Conservation (phyloP, 1,140 invertebrate species). For the Drosophila miranda region DNA sequence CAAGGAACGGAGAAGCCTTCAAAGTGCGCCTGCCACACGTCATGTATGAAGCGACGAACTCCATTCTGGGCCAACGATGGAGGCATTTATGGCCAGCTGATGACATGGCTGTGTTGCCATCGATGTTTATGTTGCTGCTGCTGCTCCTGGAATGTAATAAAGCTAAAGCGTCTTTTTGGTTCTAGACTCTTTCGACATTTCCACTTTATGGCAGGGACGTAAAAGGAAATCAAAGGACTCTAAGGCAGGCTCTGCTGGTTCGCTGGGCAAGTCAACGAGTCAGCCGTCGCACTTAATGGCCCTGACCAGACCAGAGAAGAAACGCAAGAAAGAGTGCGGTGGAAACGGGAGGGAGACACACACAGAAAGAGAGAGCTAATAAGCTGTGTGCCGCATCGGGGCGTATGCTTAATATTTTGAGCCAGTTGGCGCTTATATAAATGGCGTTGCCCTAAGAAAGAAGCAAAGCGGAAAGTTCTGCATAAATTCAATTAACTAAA, state of each 20-base stretch:
- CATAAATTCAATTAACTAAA: constrained; percentile 79
- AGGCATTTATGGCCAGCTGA: constrained; percentile 55
- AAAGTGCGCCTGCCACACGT: background rate
- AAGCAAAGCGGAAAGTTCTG: constrained; percentile 69
- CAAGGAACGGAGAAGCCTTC: background rate
- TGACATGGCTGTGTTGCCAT: constrained; percentile 30
- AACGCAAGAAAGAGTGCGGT: constrained; percentile 20
- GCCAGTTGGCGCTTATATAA: constrained; percentile 68
- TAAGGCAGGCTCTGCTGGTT: constrained; percentile 25
- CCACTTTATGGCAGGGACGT: constrained; percentile 67
- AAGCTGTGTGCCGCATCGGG: constrained; percentile 30
- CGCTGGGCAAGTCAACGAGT: constrained; percentile 43
- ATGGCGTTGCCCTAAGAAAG: constrained; percentile 41
- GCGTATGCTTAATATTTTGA: constrained; percentile 66
- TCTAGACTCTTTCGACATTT: constrained; percentile 42
- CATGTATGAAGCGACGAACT: constrained; percentile 13
- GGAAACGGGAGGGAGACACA: background rate
- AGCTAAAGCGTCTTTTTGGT: constrained; percentile 42
- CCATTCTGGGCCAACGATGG: constrained; percentile 8
- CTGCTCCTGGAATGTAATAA: constrained; percentile 67
- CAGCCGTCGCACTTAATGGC: constrained; percentile 44
- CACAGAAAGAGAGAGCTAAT: constrained; percentile 37
- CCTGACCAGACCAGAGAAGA: constrained; percentile 5
- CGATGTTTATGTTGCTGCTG: constrained; percentile 1
- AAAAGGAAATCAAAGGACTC: constrained; percentile 66